phyloP scores from a whole-genome alignment of 2,113 vertebrate species.

The Muscicapa adusta region DNA sequence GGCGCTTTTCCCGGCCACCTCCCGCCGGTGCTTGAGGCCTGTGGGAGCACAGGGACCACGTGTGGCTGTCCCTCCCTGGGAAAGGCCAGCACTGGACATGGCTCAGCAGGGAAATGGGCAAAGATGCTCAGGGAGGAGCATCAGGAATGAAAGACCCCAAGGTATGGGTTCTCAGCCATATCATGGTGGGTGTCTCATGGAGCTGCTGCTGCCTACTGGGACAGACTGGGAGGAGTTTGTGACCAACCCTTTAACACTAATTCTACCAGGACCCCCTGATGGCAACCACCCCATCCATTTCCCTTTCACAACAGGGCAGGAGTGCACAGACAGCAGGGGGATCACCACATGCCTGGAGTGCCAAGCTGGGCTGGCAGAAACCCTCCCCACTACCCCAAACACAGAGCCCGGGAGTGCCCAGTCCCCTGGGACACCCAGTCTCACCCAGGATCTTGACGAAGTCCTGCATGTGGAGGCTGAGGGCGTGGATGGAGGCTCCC shows the following conservation, averaged over 20 bases:
- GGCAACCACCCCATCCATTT: background rate
- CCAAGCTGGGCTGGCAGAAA: fast-evolving
- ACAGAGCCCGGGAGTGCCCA: background rate
- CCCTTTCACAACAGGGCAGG: too few relatives aligned
- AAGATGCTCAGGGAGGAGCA: background rate
- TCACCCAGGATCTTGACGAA: constrained; percentile 93
- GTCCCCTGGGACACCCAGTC: background rate
- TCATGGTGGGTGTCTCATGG: fast-evolving
- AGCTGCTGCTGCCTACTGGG: background rate
- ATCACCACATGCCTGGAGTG: fast-evolving
- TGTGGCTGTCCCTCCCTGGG: background rate
- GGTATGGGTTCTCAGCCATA: background rate
- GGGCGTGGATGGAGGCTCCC: constrained; percentile 89
- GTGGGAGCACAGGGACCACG: background rate
- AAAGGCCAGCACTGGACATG: background rate
- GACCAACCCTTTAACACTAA: fast-evolving
- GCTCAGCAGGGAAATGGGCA: fast-evolving
- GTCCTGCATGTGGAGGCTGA: constrained; percentile 97
- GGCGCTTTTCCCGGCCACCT: constrained; percentile 88
- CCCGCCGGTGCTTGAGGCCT: constrained; percentile 91
- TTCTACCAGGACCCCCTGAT: background rate
- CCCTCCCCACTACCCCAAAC: fast-evolving
- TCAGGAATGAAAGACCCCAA: background rate
- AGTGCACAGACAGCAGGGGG: background rate
- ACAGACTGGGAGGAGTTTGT: background rate